A percentile compares a stretch with the other conserved stretches of the same genome.
Evolutionary conservation across 2,888 invertebrate species (phyloP).

Genomic region (Heliconius charithonia): DNA sequence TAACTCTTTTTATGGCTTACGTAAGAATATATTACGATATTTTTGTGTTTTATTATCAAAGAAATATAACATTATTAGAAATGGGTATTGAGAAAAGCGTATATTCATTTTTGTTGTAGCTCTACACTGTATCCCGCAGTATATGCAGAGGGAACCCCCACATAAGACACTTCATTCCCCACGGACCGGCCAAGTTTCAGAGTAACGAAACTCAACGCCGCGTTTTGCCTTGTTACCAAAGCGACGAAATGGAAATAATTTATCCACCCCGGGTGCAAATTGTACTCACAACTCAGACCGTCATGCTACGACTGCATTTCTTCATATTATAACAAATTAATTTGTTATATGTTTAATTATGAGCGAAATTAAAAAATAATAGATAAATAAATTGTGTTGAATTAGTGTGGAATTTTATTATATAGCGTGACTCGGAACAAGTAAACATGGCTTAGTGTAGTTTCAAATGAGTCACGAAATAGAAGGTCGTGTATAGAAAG

Average conservation of each 20-base stretch:
- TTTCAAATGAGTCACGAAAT: conserved; percentile 34
- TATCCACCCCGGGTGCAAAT: background rate
- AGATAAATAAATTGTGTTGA: background rate
- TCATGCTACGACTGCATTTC: no score
- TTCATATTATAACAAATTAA: no score
- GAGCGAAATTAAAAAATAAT: background rate
- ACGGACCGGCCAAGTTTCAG: no score
- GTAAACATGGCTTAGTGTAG: conserved; percentile 11
- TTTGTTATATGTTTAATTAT: no score
- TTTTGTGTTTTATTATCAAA: no score
- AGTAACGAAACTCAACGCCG: background rate
- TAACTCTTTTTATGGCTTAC: background rate
- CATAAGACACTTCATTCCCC: no score
- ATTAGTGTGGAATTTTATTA: conserved; percentile 12
- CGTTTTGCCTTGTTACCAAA: background rate
- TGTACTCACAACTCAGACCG: background rate
- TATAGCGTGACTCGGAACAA: conserved; percentile 24
- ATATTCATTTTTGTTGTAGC: no score
- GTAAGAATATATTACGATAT: background rate
- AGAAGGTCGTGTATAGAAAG: conserved; percentile 37
- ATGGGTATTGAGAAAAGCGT: no score
- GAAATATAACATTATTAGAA: background rate
- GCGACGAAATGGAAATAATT: background rate
- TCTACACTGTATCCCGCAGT: no score
- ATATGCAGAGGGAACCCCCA: no score